These are phyloP conservation scores for Apodemus speciosus DNA, from an alignment of 2,113 vertebrate species.

Conservation along the genomic window DNA sequence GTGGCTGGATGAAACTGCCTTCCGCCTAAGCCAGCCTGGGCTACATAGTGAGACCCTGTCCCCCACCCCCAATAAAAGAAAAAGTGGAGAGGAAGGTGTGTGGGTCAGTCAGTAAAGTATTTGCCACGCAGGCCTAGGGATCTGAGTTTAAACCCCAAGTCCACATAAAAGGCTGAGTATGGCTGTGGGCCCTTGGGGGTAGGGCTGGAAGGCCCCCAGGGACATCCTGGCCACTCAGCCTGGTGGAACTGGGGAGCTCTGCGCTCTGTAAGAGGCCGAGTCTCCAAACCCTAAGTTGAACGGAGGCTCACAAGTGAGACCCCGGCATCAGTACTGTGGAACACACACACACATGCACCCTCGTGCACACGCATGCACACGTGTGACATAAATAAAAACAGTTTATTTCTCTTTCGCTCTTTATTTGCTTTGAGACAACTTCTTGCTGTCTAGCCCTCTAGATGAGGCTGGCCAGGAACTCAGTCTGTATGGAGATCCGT, in stretches of 20 bases:
- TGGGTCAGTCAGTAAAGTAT: not conserved
- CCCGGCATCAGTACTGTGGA: rapidly evolving
- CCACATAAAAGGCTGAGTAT: too few species aligned
- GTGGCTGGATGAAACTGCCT: not conserved
- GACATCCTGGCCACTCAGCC: not conserved
- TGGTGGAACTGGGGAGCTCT: too few species aligned
- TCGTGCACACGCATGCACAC: not conserved
- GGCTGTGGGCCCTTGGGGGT: not conserved
- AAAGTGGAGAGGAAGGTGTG: not conserved
- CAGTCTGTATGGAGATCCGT: not conserved
- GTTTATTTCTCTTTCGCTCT: not conserved
- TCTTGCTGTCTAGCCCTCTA: not conserved
- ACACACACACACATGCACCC: not conserved
- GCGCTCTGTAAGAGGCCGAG: not conserved
- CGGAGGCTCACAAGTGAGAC: too few species aligned
- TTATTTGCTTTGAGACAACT: not conserved
- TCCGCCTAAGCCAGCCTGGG: not conserved
- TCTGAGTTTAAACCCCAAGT: not conserved
- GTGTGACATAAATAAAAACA: too few species aligned
- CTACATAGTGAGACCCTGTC: not conserved
- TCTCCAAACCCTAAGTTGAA: not conserved
- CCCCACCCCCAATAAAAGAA: not conserved
- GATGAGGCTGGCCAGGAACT: not conserved
- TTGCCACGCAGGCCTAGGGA: not conserved
- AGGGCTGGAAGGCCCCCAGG: not conserved